Percentiles rank a stretch among this genome's conserved stretches.
phyloP scores from a whole-genome alignment of 2,888 invertebrate species.

The Protonemura montana region DNA sequence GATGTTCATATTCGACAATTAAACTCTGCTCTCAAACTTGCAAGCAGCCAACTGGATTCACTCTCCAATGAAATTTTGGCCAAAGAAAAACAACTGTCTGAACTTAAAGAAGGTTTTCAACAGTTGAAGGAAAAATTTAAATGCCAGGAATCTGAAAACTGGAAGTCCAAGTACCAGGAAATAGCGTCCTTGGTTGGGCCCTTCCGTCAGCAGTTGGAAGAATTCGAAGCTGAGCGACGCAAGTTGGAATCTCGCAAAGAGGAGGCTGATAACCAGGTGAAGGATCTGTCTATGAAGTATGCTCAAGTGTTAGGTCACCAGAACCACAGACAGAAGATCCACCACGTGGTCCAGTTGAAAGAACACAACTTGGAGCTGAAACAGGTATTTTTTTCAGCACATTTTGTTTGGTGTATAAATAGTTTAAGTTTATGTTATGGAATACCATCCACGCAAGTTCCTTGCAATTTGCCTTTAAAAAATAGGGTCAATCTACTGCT shows the following conservation, averaged over 20 bases:
- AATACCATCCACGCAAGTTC: no score
- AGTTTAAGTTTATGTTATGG: no score
- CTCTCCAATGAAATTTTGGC: background rate
- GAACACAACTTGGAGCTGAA: constrained; percentile 59
- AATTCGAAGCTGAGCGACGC: constrained; percentile 60
- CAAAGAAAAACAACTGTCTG: background rate
- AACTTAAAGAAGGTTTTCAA: no score
- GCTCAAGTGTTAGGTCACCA: constrained; percentile 70
- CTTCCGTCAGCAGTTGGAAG: constrained; percentile 61
- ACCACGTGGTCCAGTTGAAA: constrained; percentile 63
- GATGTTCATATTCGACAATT: background rate
- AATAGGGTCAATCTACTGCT: no score
- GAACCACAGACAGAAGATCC: constrained; percentile 71
- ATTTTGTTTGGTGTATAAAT: no score
- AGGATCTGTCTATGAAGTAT: constrained; percentile 65
- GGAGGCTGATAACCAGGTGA: constrained; percentile 61
- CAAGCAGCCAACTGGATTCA: background rate
- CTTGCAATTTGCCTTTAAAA: no score
- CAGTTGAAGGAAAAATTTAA: background rate
- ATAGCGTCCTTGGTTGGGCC: constrained; percentile 57
- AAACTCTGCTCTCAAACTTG: background rate
- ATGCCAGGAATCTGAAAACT: constrained; percentile 44
- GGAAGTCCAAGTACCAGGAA: constrained; percentile 54
- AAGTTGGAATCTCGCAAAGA: constrained; percentile 57
- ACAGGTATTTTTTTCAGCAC: constrained; percentile 57